phyloP scores from a whole-genome alignment of 2,113 vertebrate genomes.

The Rostratula benghalensis region DNA sequence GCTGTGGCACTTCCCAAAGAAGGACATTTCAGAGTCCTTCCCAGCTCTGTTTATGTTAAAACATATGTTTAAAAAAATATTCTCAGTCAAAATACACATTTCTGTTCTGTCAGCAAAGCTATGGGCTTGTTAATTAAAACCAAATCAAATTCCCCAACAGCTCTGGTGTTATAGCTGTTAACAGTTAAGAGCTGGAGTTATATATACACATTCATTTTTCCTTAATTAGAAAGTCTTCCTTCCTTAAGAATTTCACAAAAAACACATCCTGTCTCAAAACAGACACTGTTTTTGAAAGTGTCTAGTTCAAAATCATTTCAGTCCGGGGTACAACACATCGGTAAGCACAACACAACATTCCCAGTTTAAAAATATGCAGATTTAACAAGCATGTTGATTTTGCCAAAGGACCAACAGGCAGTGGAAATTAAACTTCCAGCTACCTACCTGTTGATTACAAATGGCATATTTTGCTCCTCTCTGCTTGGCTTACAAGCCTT shows the following conservation, averaged over 20 bases:
- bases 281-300: neutral
- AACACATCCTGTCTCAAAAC: neutral
- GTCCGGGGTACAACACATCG: neutral
- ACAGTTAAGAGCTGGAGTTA: neutral
- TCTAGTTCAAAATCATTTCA: neutral
- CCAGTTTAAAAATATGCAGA: neutral
- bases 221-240: neutral
- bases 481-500: neutral
- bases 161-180: neutral
- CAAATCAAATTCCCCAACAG: neutral
- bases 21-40: neutral
- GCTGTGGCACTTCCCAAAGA: neutral
- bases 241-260: neutral
- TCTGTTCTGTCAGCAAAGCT: neutral
- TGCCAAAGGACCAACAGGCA: neutral
- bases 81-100: neutral
- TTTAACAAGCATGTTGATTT: neutral
- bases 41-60: rapidly evolving
- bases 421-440: neutral
- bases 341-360: neutral
- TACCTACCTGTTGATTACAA: neutral
- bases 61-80: neutral
- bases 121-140: neutral
- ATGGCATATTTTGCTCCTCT: neutral
- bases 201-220: neutral